Evolutionary conservation across 2,888 invertebrate genomes (phyloP).

Genomic region (Hypselothyrea guttata): DNA sequence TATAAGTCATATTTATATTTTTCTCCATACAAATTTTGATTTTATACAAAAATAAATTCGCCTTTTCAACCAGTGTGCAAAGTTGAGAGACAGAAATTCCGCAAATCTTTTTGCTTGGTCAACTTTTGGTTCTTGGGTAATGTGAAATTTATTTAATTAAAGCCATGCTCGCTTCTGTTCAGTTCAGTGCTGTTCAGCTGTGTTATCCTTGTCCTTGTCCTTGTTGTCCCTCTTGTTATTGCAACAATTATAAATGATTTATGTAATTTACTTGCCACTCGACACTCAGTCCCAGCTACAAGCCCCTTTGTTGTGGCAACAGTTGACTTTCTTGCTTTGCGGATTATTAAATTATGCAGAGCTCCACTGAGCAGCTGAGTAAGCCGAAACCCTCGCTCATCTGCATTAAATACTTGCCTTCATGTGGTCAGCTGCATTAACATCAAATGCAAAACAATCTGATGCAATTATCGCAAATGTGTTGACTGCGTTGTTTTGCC

Average conservation of each 20-base stretch:
- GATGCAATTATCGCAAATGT: not conserved
- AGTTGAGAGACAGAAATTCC: conserved; percentile 22
- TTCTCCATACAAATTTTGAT: no score
- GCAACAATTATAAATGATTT: conserved; percentile 70
- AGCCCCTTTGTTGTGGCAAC: conserved; percentile 7
- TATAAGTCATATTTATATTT: no score
- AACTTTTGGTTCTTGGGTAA: conserved; percentile 11
- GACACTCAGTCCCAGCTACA: conserved; percentile 7
- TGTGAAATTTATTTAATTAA: conserved; percentile 62
- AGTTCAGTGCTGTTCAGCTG: conserved; percentile 5
- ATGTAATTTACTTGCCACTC: conserved; percentile 57
- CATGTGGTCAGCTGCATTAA: no score
- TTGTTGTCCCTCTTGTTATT: conserved; percentile 37
- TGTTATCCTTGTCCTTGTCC: conserved; percentile 18
- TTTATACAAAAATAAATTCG: no score
- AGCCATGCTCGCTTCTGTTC: conserved; percentile 12
- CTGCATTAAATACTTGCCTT: conserved; percentile 1
- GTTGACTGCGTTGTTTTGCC: not conserved
- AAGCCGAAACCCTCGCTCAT: not conserved
- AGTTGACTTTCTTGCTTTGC: conserved; percentile 3
- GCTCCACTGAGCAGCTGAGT: conserved; percentile 3
- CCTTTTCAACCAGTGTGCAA: no score
- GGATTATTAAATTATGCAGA: conserved; percentile 25
- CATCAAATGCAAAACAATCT: not conserved
- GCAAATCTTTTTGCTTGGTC: conserved; percentile 39